Evolutionary conservation across 2,797 vertebrate genomes (phyloP), one percentile per base, ranked within the genome.

Genomic region (Peromyscus aztecus): DNA sequence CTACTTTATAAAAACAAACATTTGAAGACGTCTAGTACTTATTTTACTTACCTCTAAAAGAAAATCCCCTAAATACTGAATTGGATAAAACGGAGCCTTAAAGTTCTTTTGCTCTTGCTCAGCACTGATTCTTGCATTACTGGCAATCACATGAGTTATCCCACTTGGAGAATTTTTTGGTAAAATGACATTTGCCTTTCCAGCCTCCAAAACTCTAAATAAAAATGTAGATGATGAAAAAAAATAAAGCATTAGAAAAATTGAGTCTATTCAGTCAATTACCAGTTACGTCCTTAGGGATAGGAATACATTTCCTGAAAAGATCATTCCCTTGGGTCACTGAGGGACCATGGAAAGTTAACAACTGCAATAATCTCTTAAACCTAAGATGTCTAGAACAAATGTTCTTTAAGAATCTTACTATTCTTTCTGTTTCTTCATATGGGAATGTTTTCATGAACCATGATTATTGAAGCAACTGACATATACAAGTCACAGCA

Each of bases 11-110:
- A 96, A 83, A 95, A 94, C 69, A 94, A 84, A 85, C 9, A 75
- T 19, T 94, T 52, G 24, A 59, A 96, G 89, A 87, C 90, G 14
- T 57, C 59, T 86, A 87, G 14, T 69, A 86, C 82, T 95, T n/a
- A 89, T 65, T 94, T 96, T 97, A 98, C 99, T 99, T 99, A 99
- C 99, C 99, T 99, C 99, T 98, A 99, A 99, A 75, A 99, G 99
- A 98, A 99, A 99, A 96, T 98, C 98, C 71, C 99, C 99, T 80
- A 99, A 98, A 97, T 99, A 99, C 90, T 98, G 99, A 86, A 99
- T 97, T 93, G 99, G 98, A 98, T 99, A 99, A 97, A 97, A 99
- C 0, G 65, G 99, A 95, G 98, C 98, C 96, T 95, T 98, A 83
- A 96, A 98, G 1, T 94, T n/a, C 88, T 84, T 13, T 59, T 94